phyloP scores from a whole-genome alignment of 2,888 invertebrate genomes.

The Lepidochrysops patricia region DNA sequence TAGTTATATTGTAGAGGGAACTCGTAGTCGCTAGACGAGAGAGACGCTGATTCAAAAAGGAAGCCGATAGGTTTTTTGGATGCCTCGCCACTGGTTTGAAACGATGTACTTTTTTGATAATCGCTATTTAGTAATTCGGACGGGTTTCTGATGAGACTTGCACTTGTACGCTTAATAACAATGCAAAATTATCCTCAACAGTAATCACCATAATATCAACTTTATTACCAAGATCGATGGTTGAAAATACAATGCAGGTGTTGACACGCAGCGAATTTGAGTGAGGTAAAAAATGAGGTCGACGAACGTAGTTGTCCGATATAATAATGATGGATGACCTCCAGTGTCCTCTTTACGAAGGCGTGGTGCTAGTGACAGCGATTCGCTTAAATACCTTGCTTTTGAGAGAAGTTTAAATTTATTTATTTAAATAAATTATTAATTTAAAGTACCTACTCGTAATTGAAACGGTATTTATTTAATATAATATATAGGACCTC shows the following conservation, averaged over 20 bases:
- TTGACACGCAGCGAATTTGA: constrained; percentile 23
- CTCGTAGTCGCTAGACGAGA: too few relatives aligned
- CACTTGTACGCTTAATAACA: constrained; percentile 21
- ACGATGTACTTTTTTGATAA: neutral
- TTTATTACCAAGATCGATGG: neutral
- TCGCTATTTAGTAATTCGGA: constrained; percentile 28
- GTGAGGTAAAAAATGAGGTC: constrained; percentile 31
- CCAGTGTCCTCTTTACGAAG: constrained; percentile 27
- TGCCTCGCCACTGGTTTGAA: too few relatives aligned
- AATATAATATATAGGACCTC: too few relatives aligned
- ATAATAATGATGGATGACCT: constrained; percentile 41
- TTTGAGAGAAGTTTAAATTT: too few relatives aligned
- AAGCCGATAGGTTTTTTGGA: too few relatives aligned
- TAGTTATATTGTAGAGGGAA: too few relatives aligned
- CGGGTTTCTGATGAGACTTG: constrained; percentile 22
- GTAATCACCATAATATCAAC: neutral
- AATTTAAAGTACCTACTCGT: too few relatives aligned
- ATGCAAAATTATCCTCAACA: constrained; percentile 21
- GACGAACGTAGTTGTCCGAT: constrained; percentile 33
- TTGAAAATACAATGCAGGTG: constrained; percentile 9
- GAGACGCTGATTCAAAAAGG: too few relatives aligned
- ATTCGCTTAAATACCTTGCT: neutral
- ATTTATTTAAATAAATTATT: too few relatives aligned
- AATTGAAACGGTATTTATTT: too few relatives aligned
- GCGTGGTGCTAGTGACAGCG: constrained; percentile 21